Conservation (phyloP, 2,888 invertebrate genomes). For the Macrosoma leucophasiata region DNA sequence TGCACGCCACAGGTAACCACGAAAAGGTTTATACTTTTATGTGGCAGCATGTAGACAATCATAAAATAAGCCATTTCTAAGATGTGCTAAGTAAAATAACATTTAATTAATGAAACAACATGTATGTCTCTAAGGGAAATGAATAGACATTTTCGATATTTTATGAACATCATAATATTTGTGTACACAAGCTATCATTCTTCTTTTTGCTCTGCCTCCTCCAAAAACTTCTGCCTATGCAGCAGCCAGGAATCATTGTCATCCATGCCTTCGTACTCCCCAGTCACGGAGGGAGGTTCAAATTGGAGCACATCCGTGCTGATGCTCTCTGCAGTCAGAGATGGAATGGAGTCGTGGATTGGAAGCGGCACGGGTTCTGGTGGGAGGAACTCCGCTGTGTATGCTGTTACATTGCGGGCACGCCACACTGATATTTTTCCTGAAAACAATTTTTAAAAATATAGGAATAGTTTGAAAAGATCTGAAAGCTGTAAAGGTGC, state of each 20-base stretch:
- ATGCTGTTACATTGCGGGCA: slow-evolving; percentile 79
- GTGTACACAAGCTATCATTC: too few relatives aligned
- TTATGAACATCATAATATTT: background rate
- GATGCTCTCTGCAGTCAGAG: slow-evolving; percentile 55
- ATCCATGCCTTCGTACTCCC: slow-evolving; percentile 58
- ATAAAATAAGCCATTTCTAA: too few relatives aligned
- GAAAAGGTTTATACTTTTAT: too few relatives aligned
- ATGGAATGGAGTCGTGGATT: slow-evolving; percentile 78
- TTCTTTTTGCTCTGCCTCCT: slow-evolving; percentile 48
- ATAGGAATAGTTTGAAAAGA: too few relatives aligned
- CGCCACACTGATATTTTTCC: slow-evolving; percentile 79
- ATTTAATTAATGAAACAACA: too few relatives aligned
- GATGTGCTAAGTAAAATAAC: too few relatives aligned
- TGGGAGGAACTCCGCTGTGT: slow-evolving; percentile 81
- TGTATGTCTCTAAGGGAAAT: too few relatives aligned
- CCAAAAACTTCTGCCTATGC: slow-evolving; percentile 60
- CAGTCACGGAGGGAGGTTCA: slow-evolving; percentile 42
- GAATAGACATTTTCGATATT: too few relatives aligned
- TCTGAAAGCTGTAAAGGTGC: too few relatives aligned
- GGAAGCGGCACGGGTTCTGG: slow-evolving; percentile 81
- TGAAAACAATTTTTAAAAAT: too few relatives aligned
- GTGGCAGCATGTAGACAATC: too few relatives aligned
- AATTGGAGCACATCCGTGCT: slow-evolving; percentile 61
- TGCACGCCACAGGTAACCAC: too few relatives aligned
- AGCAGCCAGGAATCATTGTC: slow-evolving; percentile 62